Conservation (phyloP, 1,140 invertebrate genomes). For the Sarcophaga bullata region DNA sequence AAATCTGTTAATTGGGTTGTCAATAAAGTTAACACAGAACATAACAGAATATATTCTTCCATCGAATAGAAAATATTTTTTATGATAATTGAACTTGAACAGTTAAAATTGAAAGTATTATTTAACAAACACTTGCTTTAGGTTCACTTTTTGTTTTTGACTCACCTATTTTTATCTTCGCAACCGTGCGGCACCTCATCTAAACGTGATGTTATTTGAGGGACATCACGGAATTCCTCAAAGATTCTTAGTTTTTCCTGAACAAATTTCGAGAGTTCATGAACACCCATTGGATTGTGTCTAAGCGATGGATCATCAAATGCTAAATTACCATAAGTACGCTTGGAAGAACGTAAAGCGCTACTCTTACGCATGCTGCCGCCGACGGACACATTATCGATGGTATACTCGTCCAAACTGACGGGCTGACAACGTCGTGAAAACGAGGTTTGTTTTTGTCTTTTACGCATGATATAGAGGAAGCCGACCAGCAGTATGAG, state of each 20-base stretch:
- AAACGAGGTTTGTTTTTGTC: constrained; percentile 75
- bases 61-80: too few relatives aligned
- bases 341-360: constrained; percentile 78
- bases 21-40: too few relatives aligned
- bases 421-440: constrained; percentile 88
- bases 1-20: too few relatives aligned
- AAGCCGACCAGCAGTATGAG: constrained; percentile 74
- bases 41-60: too few relatives aligned
- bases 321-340: constrained; percentile 90
- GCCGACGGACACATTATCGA: constrained; percentile 88
- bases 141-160: background rate
- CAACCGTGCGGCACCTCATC: constrained; percentile 87
- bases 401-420: constrained; percentile 86
- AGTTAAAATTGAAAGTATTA: too few relatives aligned
- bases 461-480: constrained; percentile 77
- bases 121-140: too few relatives aligned
- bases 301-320: constrained; percentile 82
- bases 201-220: constrained; percentile 77
- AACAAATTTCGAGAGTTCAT: constrained; percentile 77
- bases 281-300: constrained; percentile 56
- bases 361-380: constrained; percentile 78
- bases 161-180: constrained; percentile 82
- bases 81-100: too few relatives aligned
- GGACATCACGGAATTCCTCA: constrained; percentile 83
- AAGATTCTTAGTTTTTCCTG: constrained; percentile 77